These are phyloP conservation scores for Philereme transversata DNA, from an alignment of 2,888 invertebrate genomes.

Conservation along the genomic window DNA sequence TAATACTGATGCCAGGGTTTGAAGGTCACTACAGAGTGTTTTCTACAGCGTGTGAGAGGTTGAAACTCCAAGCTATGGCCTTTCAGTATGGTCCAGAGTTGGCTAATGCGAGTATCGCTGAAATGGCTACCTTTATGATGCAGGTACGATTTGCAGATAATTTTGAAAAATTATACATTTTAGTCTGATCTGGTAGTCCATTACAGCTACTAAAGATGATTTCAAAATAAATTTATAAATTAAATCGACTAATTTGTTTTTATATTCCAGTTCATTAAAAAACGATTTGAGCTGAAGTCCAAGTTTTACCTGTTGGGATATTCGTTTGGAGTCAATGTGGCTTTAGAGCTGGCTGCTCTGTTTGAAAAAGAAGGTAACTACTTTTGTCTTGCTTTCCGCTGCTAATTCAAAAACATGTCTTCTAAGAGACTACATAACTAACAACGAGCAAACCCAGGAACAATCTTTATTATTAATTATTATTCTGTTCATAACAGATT, in stretches of 20 bases:
- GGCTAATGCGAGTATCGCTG: neutral
- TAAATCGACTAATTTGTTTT: neutral
- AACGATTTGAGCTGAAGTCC: slow-evolving; percentile 29
- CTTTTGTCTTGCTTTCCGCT: neutral
- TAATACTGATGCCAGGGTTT: slow-evolving; percentile 47
- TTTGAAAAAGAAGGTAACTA: slow-evolving; percentile 37
- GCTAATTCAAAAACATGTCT: too few species aligned
- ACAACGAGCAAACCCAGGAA: too few species aligned
- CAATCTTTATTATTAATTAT: too few species aligned
- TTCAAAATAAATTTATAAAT: too few species aligned
- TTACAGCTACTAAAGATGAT: too few species aligned
- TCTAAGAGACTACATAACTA: too few species aligned
- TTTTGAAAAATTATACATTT: too few species aligned
- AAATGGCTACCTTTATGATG: slow-evolving; percentile 15
- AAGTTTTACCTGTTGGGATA: slow-evolving; percentile 44
- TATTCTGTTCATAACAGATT: too few species aligned
- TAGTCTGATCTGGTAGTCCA: too few species aligned
- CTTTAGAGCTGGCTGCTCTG: slow-evolving; percentile 39
- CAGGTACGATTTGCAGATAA: neutral
- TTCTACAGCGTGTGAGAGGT: slow-evolving; percentile 7
- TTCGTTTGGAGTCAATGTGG: slow-evolving; percentile 43
- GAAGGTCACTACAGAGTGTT: slow-evolving; percentile 38
- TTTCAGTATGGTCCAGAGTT: slow-evolving; percentile 14
- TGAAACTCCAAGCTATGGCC: slow-evolving; percentile 26
- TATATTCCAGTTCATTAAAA: slow-evolving; percentile 33